Percentiles rank a stretch among this genome's conserved stretches.
phyloP scores from a whole-genome alignment of 2,888 invertebrate genomes.

The Octonoba sinensis region DNA sequence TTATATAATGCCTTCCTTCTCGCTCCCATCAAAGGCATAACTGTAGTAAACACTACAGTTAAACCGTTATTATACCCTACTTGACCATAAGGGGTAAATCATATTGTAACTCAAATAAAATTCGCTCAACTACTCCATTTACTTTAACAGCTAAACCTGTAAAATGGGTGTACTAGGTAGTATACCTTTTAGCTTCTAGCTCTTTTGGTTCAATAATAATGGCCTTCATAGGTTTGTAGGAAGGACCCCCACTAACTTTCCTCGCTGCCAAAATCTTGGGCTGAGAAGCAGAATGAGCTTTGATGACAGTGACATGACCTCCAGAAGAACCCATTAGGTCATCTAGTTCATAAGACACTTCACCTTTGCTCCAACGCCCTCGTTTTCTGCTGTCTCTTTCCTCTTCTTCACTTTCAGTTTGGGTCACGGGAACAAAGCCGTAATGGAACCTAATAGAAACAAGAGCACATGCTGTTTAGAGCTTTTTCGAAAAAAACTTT shows the following conservation, averaged over 20 bases:
- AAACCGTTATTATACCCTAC: no score
- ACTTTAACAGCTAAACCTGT: no score
- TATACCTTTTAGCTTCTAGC: conserved; percentile 53
- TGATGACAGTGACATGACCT: conserved; percentile 54
- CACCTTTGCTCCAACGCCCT: conserved; percentile 37
- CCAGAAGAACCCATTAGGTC: conserved; percentile 48
- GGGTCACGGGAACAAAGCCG: conserved; percentile 27
- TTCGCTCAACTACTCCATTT: no score
- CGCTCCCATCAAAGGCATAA: no score
- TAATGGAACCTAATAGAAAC: conserved; percentile 32
- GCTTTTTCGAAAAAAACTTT: neutral
- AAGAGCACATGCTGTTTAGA: neutral
- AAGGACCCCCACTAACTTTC: conserved; percentile 28
- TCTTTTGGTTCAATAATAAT: conserved; percentile 45
- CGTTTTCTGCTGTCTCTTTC: conserved; percentile 15
- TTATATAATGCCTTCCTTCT: no score
- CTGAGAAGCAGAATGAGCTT: conserved; percentile 25
- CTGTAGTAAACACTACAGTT: no score
- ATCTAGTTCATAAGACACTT: conserved; percentile 39
- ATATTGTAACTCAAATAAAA: no score
- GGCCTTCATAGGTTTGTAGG: conserved; percentile 45
- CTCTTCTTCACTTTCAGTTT: conserved; percentile 38
- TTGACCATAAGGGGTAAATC: no score
- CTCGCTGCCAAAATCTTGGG: conserved; percentile 32
- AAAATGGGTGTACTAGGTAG: no score